phyloP scores from a whole-genome alignment of 1,140 invertebrate genomes.

The Pseudomyrmex cubaensis region DNA sequence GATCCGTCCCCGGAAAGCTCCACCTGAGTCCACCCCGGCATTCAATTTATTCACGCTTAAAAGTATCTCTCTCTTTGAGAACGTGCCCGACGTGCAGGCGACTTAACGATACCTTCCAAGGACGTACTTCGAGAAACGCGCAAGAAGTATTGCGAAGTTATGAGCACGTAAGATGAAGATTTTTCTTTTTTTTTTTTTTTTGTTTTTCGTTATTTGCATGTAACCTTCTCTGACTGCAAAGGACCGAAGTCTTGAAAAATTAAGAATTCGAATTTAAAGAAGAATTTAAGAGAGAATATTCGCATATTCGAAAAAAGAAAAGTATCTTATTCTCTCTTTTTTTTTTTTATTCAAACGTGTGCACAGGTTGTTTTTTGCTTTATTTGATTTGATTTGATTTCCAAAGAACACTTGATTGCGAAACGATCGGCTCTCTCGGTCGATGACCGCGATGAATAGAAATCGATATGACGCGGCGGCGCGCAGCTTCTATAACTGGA shows the following conservation, averaged over 20 bases:
- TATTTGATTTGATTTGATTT: conserved; percentile 1
- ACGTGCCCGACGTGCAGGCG: not conserved
- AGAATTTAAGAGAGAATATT: not conserved
- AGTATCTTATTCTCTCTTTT: too few species aligned
- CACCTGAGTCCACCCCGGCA: conserved; percentile 8
- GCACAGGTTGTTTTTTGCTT: not conserved
- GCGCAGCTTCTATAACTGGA: too few species aligned
- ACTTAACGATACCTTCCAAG: not conserved
- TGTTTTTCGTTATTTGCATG: too few species aligned
- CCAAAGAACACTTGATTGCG: not conserved
- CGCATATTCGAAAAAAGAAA: not conserved
- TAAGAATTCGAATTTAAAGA: not conserved
- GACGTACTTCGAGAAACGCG: conserved; percentile 3
- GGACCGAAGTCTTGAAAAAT: too few species aligned
- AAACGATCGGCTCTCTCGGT: not conserved
- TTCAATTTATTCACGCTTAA: conserved; percentile 24
- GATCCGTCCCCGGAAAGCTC: conserved; percentile 23
- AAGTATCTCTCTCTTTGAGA: conserved; percentile 5
- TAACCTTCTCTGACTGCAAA: too few species aligned
- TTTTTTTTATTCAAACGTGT: not conserved
- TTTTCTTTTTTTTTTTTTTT: not conserved
- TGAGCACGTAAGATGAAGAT: not conserved
- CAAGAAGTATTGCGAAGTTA: not conserved
- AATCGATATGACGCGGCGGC: not conserved
- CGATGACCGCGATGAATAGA: conserved; percentile 11